phyloP scores from a whole-genome alignment of 1,140 invertebrate genomes.

The Temnothorax nylanderi region DNA sequence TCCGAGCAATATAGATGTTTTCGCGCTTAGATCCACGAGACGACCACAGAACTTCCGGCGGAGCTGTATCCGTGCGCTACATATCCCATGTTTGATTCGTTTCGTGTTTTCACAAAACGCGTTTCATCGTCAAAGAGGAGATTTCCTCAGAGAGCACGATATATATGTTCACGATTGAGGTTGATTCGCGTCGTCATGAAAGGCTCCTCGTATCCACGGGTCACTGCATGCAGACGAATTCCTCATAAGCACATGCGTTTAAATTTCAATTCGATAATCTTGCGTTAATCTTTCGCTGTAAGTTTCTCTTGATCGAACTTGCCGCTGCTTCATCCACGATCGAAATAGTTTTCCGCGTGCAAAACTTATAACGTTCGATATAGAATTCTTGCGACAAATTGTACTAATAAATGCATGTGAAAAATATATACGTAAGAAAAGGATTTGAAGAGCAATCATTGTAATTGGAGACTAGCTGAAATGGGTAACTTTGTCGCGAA shows the following conservation, averaged over 20 bases:
- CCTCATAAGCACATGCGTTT: not conserved
- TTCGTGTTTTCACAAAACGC: conserved; percentile 43
- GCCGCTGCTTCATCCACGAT: not conserved
- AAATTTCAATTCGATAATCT: conserved; percentile 31
- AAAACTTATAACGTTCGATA: not conserved
- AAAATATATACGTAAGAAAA: not conserved
- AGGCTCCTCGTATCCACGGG: not conserved
- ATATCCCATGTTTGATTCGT: not conserved
- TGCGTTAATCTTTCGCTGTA: not conserved
- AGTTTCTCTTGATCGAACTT: not conserved
- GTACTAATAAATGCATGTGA: not conserved
- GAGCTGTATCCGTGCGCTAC: not conserved
- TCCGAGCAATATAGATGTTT: conserved; percentile 37
- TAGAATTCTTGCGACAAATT: not conserved
- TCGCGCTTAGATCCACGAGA: not conserved
- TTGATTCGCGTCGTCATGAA: conserved; percentile 23
- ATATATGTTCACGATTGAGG: not conserved
- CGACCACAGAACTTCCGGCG: conserved; percentile 14
- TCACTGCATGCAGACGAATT: conserved; percentile 16
- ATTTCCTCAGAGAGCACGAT: conserved; percentile 37
- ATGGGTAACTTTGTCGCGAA: not conserved
- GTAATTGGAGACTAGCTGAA: not conserved
- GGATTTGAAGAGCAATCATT: not conserved
- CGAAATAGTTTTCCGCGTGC: not conserved
- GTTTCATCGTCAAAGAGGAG: conserved; percentile 26